Conservation (phyloP, 2,113 vertebrate genomes). For the Cololabis saira region DNA sequence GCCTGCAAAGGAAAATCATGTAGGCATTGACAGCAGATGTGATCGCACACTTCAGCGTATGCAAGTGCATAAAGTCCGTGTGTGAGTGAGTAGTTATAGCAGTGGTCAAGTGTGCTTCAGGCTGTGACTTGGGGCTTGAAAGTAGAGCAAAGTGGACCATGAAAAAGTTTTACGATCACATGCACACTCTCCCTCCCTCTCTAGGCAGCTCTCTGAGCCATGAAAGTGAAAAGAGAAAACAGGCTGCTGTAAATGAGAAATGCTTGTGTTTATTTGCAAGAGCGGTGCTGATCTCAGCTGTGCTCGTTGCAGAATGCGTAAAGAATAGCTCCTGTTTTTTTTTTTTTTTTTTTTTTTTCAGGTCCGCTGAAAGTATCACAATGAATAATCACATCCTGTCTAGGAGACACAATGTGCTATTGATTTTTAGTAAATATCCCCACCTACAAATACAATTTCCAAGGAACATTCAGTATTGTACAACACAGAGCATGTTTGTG, state of each 20-base stretch:
- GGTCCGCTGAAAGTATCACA: constrained; percentile 42
- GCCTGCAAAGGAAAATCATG: background rate
- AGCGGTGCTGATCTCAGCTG: constrained; percentile 70
- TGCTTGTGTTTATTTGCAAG: constrained; percentile 33
- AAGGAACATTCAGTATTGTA: constrained; percentile 4
- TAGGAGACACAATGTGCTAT: constrained; percentile 41
- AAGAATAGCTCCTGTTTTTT: constrained; percentile 62
- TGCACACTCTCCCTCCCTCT: constrained; percentile 35
- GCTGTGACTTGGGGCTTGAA: constrained; percentile 48
- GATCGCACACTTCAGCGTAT: background rate
- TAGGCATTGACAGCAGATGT: background rate
- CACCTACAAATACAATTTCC: constrained; percentile 31
- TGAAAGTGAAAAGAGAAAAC: constrained; percentile 69
- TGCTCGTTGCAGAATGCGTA: constrained; percentile 41
- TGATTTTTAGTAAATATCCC: constrained; percentile 44
- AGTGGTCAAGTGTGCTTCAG: constrained; percentile 50
- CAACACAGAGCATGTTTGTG: constrained; percentile 3
- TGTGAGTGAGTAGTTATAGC: constrained; percentile 15
- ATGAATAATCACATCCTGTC: constrained; percentile 58
- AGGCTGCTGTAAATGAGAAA: constrained; percentile 71
- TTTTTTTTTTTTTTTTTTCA: constrained; percentile 24
- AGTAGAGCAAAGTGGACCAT: constrained; percentile 68
- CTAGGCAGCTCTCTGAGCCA: constrained; percentile 63
- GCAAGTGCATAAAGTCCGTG: constrained; percentile 7
- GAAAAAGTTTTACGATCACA: constrained; percentile 62